Evolutionary conservation across 2,888 invertebrate species (phyloP).

Genomic region (Meghimatium bilineatum): DNA sequence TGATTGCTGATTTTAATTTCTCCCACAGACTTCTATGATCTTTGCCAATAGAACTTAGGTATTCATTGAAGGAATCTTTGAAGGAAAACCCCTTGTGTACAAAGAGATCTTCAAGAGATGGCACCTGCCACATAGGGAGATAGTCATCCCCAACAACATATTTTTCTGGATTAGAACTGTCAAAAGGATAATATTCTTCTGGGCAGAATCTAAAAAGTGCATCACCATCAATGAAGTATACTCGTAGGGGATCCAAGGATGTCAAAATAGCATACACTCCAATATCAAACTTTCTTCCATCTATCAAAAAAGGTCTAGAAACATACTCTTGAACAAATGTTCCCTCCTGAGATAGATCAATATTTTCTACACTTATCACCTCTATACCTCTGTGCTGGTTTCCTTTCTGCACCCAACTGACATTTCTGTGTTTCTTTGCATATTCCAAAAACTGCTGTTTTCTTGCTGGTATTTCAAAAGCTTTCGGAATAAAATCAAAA

Average conservation of each 20-base stretch:
- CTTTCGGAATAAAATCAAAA: slow-evolving; percentile 88
- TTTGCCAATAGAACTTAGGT: slow-evolving; percentile 79
- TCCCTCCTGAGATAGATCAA: slow-evolving; percentile 84
- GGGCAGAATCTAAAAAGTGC: slow-evolving; percentile 93
- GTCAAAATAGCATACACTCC: slow-evolving; percentile 95
- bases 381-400: slow-evolving; percentile 93
- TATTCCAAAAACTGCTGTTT: slow-evolving; percentile 85
- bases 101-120: slow-evolving; percentile 76
- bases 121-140: slow-evolving; percentile 93
- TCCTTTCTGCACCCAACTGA: slow-evolving; percentile 92
- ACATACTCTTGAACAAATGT: slow-evolving; percentile 95
- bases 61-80: slow-evolving; percentile 90
- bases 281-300: slow-evolving; percentile 95
- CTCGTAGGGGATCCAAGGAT: slow-evolving; percentile 91
- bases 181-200: slow-evolving; percentile 92
- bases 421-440: slow-evolving; percentile 81
- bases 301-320: slow-evolving; percentile 90
- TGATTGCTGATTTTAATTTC: slow-evolving; percentile 87
- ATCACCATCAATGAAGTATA: slow-evolving; percentile 93
- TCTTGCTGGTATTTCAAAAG: slow-evolving; percentile 90
- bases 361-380: slow-evolving; percentile 82
- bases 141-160: slow-evolving; percentile 97
- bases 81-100: slow-evolving; percentile 84
- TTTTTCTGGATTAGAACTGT: slow-evolving; percentile 86
- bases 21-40: slow-evolving; percentile 87